A percentile compares a stretch with the other conserved stretches of the same genome.
Conservation (phyloP, 2,888 invertebrate species). For the Crossocerus cetratus region DNA sequence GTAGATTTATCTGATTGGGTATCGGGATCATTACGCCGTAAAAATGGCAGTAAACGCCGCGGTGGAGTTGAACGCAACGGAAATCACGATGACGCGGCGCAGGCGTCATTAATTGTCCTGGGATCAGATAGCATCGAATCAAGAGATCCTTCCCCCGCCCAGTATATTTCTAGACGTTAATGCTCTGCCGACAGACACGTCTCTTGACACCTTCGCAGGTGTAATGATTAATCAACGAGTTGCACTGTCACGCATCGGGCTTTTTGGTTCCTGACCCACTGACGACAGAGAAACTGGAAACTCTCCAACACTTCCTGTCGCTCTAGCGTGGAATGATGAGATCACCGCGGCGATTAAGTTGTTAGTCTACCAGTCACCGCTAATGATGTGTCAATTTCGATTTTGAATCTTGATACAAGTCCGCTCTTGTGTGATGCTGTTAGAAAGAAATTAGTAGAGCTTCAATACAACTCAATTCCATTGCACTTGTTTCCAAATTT, state of each 20-base stretch:
- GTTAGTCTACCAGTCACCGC: no score
- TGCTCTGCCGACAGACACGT: background rate
- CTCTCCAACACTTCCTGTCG: background rate
- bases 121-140: conserved; percentile 6
- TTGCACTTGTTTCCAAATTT: no score
- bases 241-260: background rate
- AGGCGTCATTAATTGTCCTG: conserved; percentile 10
- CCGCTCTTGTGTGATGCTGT: no score
- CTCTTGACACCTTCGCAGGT: background rate
- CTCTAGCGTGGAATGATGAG: background rate
- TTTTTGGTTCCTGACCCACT: background rate
- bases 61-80: conserved; percentile 1
- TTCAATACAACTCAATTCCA: no score
- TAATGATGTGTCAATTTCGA: no score
- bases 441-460: no score
- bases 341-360: no score
- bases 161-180: no score
- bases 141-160: background rate
- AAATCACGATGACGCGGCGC: conserved; percentile 1
- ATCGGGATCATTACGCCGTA: background rate
- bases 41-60: background rate
- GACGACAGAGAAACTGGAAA: background rate
- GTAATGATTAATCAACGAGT: background rate
- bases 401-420: no score
- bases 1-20: no score